These are phyloP conservation scores for Julus scandinavius DNA, from an alignment of 2,888 invertebrate species.

Conservation along the genomic window DNA sequence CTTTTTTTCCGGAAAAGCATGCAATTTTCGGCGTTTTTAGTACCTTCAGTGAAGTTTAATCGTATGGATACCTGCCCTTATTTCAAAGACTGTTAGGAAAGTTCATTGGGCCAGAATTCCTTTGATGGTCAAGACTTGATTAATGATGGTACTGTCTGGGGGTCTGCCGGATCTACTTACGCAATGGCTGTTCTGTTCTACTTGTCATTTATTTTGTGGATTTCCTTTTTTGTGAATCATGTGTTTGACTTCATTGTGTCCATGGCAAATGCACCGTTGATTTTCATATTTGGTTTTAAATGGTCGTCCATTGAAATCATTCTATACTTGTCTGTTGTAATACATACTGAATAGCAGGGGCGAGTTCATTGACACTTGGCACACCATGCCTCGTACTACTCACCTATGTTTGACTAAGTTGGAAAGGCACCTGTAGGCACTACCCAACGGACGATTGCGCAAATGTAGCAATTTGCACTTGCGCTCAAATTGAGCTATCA, in stretches of 20 bases:
- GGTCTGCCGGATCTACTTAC: background rate
- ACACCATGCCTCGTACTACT: background rate
- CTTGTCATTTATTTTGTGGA: background rate
- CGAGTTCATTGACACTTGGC: constrained; percentile 4
- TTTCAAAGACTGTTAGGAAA: too few species aligned
- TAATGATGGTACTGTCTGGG: background rate
- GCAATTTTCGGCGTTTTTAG: background rate
- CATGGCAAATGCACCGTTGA: background rate
- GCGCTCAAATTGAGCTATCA: constrained; percentile 14
- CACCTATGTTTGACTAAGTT: background rate
- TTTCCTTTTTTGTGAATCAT: background rate
- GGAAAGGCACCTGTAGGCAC: constrained; percentile 12
- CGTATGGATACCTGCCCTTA: too few species aligned
- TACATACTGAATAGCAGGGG: background rate
- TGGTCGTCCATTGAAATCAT: background rate
- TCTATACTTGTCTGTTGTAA: background rate
- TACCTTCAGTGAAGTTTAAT: too few species aligned
- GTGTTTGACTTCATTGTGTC: background rate
- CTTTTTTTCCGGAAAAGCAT: background rate
- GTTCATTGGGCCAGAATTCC: background rate
- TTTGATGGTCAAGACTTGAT: background rate
- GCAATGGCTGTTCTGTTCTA: background rate
- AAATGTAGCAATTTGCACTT: constrained; percentile 36
- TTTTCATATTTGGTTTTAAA: background rate
- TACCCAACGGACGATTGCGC: background rate